A percentile compares a stretch with the other conserved stretches of the same genome.
Conservation (phyloP, 2,113 vertebrate genomes). For the Nothoprocta pentlandii region DNA sequence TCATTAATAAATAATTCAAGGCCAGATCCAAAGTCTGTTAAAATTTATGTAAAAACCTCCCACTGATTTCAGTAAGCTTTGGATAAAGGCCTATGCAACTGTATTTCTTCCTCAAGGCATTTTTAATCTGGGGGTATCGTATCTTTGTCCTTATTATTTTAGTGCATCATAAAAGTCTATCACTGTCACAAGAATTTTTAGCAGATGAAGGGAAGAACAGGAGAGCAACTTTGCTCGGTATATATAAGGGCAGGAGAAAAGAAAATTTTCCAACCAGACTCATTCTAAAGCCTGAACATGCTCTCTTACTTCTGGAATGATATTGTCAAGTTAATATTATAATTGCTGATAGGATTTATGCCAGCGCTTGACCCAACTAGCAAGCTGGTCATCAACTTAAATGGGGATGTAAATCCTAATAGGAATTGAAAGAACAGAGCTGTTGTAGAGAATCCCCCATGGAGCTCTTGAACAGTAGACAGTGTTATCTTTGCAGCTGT, state of each 20-base stretch:
- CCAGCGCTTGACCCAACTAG: constrained; percentile 37
- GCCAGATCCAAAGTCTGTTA: background rate
- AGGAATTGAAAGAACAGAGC: constrained; percentile 59
- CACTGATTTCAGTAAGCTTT: constrained; percentile 6
- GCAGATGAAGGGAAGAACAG: background rate
- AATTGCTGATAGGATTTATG: constrained; percentile 51
- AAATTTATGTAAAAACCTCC: background rate
- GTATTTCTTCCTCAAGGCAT: background rate
- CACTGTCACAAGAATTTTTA: background rate
- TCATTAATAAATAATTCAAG: constrained; percentile 29
- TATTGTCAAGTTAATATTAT: background rate
- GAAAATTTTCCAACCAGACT: background rate
- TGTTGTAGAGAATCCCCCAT: background rate
- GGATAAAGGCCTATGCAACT: background rate
- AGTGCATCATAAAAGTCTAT: background rate
- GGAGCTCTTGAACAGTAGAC: constrained; percentile 51
- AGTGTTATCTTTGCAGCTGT: constrained; percentile 72
- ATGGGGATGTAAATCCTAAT: constrained; percentile 39
- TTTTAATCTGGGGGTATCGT: background rate
- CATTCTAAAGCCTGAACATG: background rate
- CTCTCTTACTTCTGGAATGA: background rate
- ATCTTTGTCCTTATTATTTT: constrained; percentile 4
- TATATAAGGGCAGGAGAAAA: background rate
- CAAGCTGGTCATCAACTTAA: constrained; percentile 14
- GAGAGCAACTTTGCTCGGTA: background rate